phyloP scores from a whole-genome alignment of 2,888 invertebrate genomes.

The Hedychridium roseum region DNA sequence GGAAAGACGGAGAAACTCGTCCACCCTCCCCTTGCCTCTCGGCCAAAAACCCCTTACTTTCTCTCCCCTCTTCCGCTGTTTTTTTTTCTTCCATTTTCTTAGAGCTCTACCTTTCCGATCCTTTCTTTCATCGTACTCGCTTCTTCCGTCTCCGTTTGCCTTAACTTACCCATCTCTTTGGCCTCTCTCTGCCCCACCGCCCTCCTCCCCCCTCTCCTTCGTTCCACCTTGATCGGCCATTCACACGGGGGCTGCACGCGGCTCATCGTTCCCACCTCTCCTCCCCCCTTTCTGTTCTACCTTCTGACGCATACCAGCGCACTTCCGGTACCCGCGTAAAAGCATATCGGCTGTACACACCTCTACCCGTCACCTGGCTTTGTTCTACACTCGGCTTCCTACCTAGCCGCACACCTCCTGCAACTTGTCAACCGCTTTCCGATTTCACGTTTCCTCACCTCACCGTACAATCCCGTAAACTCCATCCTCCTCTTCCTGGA shows the following conservation, averaged over 20 bases:
- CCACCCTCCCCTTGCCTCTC: constrained; percentile 24
- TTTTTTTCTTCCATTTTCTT: no score
- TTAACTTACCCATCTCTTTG: constrained; percentile 12
- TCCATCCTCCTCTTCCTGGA: constrained; percentile 8
- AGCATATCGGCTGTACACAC: constrained; percentile 39
- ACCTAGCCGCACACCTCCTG: no score
- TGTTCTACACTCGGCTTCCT: constrained; percentile 40
- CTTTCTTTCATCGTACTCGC: no score
- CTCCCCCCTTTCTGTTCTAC: background rate
- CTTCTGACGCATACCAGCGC: constrained; percentile 40
- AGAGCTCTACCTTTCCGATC: no score
- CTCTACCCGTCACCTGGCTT: constrained; percentile 22
- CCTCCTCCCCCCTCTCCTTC: constrained; percentile 16
- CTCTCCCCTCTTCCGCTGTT: constrained; percentile 9
- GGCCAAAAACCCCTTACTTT: constrained; percentile 15
- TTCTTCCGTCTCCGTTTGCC: no score
- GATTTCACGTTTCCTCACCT: constrained; percentile 10
- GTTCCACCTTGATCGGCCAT: no score
- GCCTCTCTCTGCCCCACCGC: constrained; percentile 14
- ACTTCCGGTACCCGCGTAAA: constrained; percentile 50
- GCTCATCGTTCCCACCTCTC: constrained; percentile 7
- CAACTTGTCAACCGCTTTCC: no score
- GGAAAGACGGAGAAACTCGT: constrained; percentile 26
- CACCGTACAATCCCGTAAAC: constrained; percentile 3
- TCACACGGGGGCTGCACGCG: no score